Evolutionary conservation across 2,113 vertebrate species (phyloP).

Genomic region (Columba janthina): DNA sequence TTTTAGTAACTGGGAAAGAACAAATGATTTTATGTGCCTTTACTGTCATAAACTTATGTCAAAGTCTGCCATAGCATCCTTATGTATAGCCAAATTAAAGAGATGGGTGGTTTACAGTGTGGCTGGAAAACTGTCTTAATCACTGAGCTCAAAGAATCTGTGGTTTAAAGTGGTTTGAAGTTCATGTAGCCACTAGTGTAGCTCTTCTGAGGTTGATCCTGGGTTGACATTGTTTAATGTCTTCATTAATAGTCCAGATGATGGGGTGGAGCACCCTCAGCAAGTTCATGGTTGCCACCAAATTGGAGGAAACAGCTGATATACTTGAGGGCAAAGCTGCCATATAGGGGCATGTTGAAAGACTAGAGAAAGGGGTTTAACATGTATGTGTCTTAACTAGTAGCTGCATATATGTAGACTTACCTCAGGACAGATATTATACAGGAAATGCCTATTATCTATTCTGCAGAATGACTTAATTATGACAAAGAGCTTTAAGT

Average conservation of each 20-base stretch:
- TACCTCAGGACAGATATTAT: neutral
- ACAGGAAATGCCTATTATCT: neutral
- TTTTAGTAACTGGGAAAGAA: neutral
- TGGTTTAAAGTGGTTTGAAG: neutral
- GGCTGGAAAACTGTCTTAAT: neutral
- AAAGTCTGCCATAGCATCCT: neutral
- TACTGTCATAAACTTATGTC: neutral
- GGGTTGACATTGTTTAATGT: neutral
- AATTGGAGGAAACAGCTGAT: neutral
- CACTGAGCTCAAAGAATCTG: neutral
- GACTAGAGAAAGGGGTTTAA: neutral
- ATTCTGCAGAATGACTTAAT: neutral
- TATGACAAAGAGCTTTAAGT: neutral
- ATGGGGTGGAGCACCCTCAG: neutral
- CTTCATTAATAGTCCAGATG: neutral
- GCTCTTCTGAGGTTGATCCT: neutral
- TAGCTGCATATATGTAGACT: neutral
- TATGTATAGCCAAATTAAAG: neutral
- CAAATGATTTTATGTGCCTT: neutral
- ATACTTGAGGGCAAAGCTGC: neutral
- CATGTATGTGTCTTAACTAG: neutral
- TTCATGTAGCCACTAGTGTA: neutral
- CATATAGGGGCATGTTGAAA: neutral
- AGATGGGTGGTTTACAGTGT: neutral
- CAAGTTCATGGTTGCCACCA: neutral